Conservation (phyloP, 2,888 invertebrate species). For the Malthinus flaveolus region DNA sequence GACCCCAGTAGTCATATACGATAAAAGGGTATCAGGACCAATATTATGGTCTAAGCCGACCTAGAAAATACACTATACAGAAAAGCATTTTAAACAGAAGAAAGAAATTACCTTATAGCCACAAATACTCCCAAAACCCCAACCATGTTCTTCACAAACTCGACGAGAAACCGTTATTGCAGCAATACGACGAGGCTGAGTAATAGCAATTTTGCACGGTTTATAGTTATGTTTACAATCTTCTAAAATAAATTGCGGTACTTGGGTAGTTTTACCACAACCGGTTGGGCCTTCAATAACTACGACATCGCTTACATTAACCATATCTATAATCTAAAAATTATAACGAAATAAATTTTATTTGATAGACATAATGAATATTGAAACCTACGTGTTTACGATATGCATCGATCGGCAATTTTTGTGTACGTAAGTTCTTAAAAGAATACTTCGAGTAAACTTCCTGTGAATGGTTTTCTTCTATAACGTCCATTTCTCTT, state of each 20-base stretch:
- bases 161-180: slow-evolving; percentile 87
- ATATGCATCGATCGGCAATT: slow-evolving; percentile 15
- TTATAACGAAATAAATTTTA: slow-evolving; percentile 1
- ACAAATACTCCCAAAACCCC: slow-evolving; percentile 80
- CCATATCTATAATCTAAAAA: slow-evolving; percentile 21
- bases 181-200: slow-evolving; percentile 92
- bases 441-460: slow-evolving; percentile 22
- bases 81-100: background rate
- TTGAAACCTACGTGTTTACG: slow-evolving; percentile 14
- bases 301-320: slow-evolving; percentile 57
- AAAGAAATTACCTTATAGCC: slow-evolving; percentile 77
- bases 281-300: slow-evolving; percentile 93
- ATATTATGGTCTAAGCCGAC: slow-evolving; percentile 69
- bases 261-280: slow-evolving; percentile 91
- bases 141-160: slow-evolving; percentile 81
- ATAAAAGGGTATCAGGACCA: slow-evolving; percentile 71
- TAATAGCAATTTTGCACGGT: slow-evolving; percentile 86
- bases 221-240: slow-evolving; percentile 64
- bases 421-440: slow-evolving; percentile 1
- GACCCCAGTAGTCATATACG: slow-evolving; percentile 89
- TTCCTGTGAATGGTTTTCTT: slow-evolving; percentile 3
- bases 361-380: background rate
- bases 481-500: slow-evolving; percentile 10
- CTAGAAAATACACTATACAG: slow-evolving; percentile 49
- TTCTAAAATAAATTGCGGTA: slow-evolving; percentile 92